Evolutionary conservation across 2,888 invertebrate species (phyloP), one percentile per base, ranked within the genome.

Genomic region (Drosophila mayaguana): DNA sequence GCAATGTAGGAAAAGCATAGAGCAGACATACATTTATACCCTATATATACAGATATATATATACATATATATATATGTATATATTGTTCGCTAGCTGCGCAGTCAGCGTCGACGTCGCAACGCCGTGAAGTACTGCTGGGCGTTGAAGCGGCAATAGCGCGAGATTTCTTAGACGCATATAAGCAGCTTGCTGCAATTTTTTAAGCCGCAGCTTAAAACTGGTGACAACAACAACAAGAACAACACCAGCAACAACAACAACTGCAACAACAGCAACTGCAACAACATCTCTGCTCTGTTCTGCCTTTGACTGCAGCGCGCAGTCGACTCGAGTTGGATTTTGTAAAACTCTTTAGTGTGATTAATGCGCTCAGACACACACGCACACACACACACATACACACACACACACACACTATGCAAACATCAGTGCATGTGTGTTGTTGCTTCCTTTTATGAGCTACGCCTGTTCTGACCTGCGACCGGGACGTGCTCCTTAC

Each of bases 281-380:
- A 62, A 14, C 56, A 60, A 48, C 70, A 32, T 2, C 36, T 54
- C 40, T 9, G 32, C 32, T 43, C 42, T 42, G 42, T 18, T 42
- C 42, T 28, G 55, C 28, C 28, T 75, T 63, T 72, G 63, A 63
- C 72, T 74, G 48, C 63, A 45, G 70, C 51, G 51, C 36, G 36
- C 67, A 61, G 62, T 20, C 69, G 67, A 75, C 73, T 73, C 67
- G 74, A 71, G 80, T 80, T 88, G 89, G 87, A 86, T 86, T 86
- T 86, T 88, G 88, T 84, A 86, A 67, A 88, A 86, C 87, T 83
- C 88, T 88, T 86, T 88, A 86, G 89, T 86, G 87, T 86, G 89
- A 86, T 86, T 86, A 86, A 86, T 86, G 88, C 84, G 80, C 81
- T 72, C 65, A 76, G 65, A 69, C 79, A 64, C 63, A 70, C 54